Evolutionary conservation across 2,888 invertebrate genomes (phyloP).

Genomic region (Zhengitettix transpicula): DNA sequence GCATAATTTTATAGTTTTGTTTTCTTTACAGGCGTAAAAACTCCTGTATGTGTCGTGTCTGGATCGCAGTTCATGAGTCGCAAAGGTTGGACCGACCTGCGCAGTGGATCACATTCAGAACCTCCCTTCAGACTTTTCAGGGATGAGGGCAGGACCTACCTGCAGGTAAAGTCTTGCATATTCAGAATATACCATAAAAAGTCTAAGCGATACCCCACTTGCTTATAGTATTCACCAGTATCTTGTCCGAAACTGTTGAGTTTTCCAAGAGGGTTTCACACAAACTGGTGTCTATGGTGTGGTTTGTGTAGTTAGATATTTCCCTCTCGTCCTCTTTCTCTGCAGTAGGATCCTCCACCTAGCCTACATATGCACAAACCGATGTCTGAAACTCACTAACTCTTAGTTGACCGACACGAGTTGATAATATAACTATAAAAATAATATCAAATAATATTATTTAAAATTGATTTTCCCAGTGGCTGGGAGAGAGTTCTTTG

Average conservation of each 20-base stretch:
- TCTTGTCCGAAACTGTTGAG: too few species aligned
- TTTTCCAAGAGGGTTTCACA: too few species aligned
- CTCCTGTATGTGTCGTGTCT: conserved; percentile 72
- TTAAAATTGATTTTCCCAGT: too few species aligned
- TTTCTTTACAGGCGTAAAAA: conserved; percentile 42
- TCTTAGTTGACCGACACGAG: too few species aligned
- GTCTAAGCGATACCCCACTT: not conserved
- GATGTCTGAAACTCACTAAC: too few species aligned
- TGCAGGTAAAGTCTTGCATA: conserved; percentile 40
- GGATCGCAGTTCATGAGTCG: conserved; percentile 66
- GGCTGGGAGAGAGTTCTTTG: conserved; percentile 67
- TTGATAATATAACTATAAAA: too few species aligned
- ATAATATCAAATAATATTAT: too few species aligned
- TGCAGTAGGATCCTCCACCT: too few species aligned
- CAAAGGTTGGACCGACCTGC: conserved; percentile 62
- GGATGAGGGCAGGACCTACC: conserved; percentile 65
- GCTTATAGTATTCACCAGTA: not conserved
- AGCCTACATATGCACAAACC: too few species aligned
- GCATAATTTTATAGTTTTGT: not conserved
- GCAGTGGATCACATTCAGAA: conserved; percentile 38
- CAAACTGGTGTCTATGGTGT: too few species aligned
- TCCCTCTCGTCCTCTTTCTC: too few species aligned
- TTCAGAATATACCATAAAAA: not conserved
- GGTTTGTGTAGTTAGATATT: too few species aligned
- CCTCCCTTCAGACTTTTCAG: conserved; percentile 51